A percentile compares a stretch with the other conserved stretches of the same genome.
Evolutionary conservation across 2,888 invertebrate genomes (phyloP).

Genomic region (Platypus cylindrus): DNA sequence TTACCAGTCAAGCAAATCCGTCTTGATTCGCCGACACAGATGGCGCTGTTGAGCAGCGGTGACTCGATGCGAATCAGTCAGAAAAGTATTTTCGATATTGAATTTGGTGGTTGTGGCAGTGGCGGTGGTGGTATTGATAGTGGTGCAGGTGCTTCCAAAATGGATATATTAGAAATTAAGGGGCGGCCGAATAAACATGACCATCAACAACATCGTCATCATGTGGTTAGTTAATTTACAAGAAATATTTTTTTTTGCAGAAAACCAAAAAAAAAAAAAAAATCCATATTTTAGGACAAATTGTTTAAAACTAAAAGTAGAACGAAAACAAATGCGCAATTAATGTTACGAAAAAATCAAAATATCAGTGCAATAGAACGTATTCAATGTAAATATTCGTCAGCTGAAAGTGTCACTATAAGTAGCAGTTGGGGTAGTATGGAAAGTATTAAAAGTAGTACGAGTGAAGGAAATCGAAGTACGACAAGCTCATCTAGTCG

Average conservation of each 20-base stretch:
- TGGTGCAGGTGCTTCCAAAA: too few species aligned
- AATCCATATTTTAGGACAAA: constrained; percentile 38
- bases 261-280: too few species aligned
- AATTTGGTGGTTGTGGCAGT: constrained; percentile 26
- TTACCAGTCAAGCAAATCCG: constrained; percentile 58
- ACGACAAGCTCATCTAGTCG: constrained; percentile 76
- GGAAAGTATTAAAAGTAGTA: constrained; percentile 76
- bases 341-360: constrained; percentile 26
- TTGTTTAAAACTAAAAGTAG: constrained; percentile 55
- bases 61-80: constrained; percentile 35
- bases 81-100: constrained; percentile 29
- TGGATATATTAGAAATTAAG: too few species aligned
- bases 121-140: too few species aligned
- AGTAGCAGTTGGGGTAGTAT: constrained; percentile 80
- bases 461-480: constrained; percentile 76
- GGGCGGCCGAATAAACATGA: too few species aligned
- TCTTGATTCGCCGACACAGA: constrained; percentile 46
- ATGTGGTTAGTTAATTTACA: too few species aligned
- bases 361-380: constrained; percentile 45
- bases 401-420: constrained; percentile 78
- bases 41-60: constrained; percentile 48
- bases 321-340: constrained; percentile 23
- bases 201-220: too few species aligned
- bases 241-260: too few species aligned
- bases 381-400: constrained; percentile 53